Conservation (phyloP, 2,888 invertebrate species). For the Sphaeridia pumilis region DNA sequence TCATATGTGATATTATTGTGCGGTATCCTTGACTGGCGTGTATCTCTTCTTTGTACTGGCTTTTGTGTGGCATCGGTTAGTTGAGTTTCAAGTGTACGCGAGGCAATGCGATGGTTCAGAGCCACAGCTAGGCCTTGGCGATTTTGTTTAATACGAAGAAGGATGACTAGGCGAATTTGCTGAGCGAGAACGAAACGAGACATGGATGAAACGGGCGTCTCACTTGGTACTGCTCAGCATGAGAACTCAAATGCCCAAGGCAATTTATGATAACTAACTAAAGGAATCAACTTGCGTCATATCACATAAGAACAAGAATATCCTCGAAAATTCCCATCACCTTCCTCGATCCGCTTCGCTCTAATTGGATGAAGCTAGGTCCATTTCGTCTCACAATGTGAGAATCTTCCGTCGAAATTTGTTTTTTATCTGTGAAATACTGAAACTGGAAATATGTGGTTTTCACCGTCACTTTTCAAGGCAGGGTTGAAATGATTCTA, state of each 20-base stretch:
- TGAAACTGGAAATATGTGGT: too few relatives aligned
- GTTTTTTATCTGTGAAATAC: too few relatives aligned
- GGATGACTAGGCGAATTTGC: conserved; percentile 26
- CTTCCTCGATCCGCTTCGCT: neutral
- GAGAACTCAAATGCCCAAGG: conserved; percentile 27
- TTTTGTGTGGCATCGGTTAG: too few relatives aligned
- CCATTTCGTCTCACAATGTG: neutral
- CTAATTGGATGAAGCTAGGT: neutral
- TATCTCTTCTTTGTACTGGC: too few relatives aligned
- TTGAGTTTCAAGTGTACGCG: too few relatives aligned
- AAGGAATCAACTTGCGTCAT: too few relatives aligned
- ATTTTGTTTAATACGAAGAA: conserved; percentile 20
- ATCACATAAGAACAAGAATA: neutral
- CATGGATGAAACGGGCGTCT: conserved; percentile 15
- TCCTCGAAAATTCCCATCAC: neutral
- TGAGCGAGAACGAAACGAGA: conserved; percentile 13
- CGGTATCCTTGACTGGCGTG: too few relatives aligned
- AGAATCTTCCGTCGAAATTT: too few relatives aligned
- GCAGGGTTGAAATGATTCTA: too few relatives aligned
- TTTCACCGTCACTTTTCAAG: too few relatives aligned
- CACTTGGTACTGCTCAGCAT: conserved; percentile 27
- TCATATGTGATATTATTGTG: too few relatives aligned
- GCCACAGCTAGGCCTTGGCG: conserved; percentile 27
- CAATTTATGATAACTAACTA: conserved; percentile 12
- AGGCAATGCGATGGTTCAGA: too few relatives aligned